Percentiles rank a stretch among this genome's conserved stretches.
These are phyloP conservation scores for Hydrolagus affinis DNA, from an alignment of 2,113 vertebrate genomes.

Conservation along the genomic window DNA sequence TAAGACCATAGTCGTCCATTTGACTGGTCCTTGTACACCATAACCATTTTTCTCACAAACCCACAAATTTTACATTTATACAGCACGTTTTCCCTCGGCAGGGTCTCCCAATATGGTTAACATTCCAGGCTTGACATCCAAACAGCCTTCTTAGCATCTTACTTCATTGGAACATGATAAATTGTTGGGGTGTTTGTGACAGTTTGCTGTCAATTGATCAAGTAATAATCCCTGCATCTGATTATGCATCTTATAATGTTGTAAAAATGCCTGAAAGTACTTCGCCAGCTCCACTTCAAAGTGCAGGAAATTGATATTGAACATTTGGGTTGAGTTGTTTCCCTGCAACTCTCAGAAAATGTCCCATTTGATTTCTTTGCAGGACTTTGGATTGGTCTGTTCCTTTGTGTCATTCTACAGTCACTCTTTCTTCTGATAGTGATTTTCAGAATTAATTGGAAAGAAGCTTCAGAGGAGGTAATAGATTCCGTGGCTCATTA, in stretches of 20 bases:
- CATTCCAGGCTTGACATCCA: no score
- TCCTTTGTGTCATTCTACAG: background rate
- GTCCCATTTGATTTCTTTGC: background rate
- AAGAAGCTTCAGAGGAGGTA: background rate
- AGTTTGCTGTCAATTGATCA: background rate
- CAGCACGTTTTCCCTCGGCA: no score
- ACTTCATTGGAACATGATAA: no score
- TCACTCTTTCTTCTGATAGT: background rate
- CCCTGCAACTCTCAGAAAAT: background rate
- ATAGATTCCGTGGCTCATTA: background rate
- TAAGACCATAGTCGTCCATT: no score
- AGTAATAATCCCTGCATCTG: background rate
- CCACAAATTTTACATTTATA: no score
- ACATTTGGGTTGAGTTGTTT: background rate
- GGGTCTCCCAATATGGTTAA: no score
- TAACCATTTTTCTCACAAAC: no score
- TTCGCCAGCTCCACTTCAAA: background rate
- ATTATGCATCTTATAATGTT: background rate
- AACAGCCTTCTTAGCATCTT: no score
- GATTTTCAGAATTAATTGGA: background rate
- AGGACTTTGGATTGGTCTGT: constrained; percentile 17
- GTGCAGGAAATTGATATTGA: background rate
- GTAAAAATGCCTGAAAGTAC: background rate
- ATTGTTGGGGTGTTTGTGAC: background rate
- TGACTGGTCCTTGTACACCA: no score